These are phyloP conservation scores for Erebia palarica DNA, from an alignment of 2,888 invertebrate genomes.

Conservation along the genomic window DNA sequence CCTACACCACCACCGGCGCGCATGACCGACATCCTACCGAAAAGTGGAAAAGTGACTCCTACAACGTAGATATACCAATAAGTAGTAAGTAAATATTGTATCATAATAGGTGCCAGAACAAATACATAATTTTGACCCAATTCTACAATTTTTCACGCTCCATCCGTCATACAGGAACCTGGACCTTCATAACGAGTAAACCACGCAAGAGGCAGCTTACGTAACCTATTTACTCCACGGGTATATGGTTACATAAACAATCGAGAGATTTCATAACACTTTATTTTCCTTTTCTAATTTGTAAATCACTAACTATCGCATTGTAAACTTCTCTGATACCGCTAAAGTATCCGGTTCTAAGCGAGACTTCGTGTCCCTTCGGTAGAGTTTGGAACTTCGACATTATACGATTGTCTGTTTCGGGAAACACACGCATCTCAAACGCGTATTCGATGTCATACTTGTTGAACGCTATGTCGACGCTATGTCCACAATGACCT, in stretches of 20 bases:
- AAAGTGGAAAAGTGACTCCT: slow-evolving; percentile 82
- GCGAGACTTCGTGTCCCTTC: slow-evolving; percentile 55
- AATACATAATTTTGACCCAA: slow-evolving; percentile 67
- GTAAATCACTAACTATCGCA: slow-evolving; percentile 50
- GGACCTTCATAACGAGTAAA: slow-evolving; percentile 12
- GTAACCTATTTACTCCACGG: slow-evolving; percentile 24
- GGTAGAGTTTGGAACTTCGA: slow-evolving; percentile 64
- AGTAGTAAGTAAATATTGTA: slow-evolving; percentile 81
- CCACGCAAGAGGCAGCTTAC: neutral
- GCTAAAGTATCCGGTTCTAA: slow-evolving; percentile 63
- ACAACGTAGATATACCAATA: slow-evolving; percentile 78
- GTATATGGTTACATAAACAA: slow-evolving; percentile 4
- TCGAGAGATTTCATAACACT: neutral
- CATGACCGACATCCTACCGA: slow-evolving; percentile 80
- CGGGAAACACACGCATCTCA: slow-evolving; percentile 72
- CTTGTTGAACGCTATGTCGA: slow-evolving; percentile 61
- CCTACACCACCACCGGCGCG: slow-evolving; percentile 57
- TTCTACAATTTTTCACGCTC: slow-evolving; percentile 58
- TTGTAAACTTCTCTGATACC: slow-evolving; percentile 66
- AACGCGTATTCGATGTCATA: slow-evolving; percentile 53
- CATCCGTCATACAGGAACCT: slow-evolving; percentile 41
- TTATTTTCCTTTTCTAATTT: slow-evolving; percentile 1
- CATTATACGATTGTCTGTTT: slow-evolving; percentile 54
- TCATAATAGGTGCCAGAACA: slow-evolving; percentile 64
- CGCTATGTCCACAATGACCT: slow-evolving; percentile 66